Conservation (phyloP, 1,140 invertebrate genomes). For the Hydropsyche tenuis region DNA sequence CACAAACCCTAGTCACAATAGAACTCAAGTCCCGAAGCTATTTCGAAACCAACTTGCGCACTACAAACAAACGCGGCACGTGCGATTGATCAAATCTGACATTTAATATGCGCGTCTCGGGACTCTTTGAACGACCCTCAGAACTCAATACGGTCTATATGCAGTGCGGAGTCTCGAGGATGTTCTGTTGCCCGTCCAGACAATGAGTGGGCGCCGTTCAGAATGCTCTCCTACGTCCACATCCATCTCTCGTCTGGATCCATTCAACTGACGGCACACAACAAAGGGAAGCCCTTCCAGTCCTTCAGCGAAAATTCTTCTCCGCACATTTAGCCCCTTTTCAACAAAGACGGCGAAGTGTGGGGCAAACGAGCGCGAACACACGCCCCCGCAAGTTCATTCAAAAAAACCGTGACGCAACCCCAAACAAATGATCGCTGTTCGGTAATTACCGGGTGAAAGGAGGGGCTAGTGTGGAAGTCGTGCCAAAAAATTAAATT, state of each 20-base stretch:
- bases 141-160: not conserved
- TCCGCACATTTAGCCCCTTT: not conserved
- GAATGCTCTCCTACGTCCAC: conserved; percentile 22
- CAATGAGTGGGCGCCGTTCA: conserved; percentile 21
- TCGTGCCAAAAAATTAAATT: too few relatives aligned
- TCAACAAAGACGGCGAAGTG: not conserved
- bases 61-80: too few relatives aligned
- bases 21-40: too few relatives aligned
- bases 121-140: too few relatives aligned
- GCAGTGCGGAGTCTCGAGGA: not conserved
- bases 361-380: not conserved
- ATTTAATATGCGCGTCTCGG: too few relatives aligned
- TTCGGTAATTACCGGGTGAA: too few relatives aligned
- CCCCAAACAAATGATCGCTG: too few relatives aligned
- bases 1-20: too few relatives aligned
- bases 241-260: conserved; percentile 18
- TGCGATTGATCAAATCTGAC: too few relatives aligned
- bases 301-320: not conserved
- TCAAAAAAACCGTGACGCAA: not conserved
- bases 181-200: conserved; percentile 26
- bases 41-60: too few relatives aligned
- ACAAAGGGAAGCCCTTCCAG: conserved; percentile 19
- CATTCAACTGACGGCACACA: conserved; percentile 9
- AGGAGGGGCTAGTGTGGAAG: too few relatives aligned
- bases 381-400: not conserved